A percentile compares a stretch with the other conserved stretches of the same genome.
phyloP scores from a whole-genome alignment of 2,888 invertebrate species.

The Nudaria mundana region DNA sequence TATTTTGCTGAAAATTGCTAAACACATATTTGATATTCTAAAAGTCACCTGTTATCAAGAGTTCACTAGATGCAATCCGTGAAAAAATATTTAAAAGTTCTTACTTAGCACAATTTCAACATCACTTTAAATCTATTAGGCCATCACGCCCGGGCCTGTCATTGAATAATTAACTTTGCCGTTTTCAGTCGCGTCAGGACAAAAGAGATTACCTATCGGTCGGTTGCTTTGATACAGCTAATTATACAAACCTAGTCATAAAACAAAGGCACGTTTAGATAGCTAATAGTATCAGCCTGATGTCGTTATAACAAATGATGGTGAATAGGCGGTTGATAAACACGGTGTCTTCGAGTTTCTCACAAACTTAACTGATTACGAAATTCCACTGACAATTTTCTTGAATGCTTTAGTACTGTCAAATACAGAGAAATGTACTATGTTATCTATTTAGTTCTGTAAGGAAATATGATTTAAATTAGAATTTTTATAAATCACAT shows the following conservation, averaged over 20 bases:
- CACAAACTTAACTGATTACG: conserved; percentile 6
- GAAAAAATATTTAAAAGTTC: no score
- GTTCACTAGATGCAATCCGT: no score
- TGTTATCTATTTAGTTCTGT: neutral
- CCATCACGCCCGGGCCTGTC: conserved; percentile 13
- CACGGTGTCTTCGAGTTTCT: conserved; percentile 7
- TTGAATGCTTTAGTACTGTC: conserved; percentile 3
- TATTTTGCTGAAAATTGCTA: no score
- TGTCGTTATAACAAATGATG: conserved; percentile 32
- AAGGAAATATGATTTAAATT: neutral
- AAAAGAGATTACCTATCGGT: conserved; percentile 15
- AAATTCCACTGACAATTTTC: conserved; percentile 1
- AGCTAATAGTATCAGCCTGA: conserved; percentile 37
- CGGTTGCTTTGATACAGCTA: conserved; percentile 48
- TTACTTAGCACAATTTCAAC: no score
- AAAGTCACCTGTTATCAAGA: no score
- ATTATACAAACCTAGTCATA: conserved; percentile 50
- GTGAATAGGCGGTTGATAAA: conserved; percentile 29
- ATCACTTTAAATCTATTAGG: conserved; percentile 31
- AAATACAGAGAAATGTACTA: neutral
- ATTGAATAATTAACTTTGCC: conserved; percentile 48
- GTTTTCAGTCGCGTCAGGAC: conserved; percentile 25
- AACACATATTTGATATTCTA: no score
- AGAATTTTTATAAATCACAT: no score
- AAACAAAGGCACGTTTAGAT: conserved; percentile 42